Conservation (phyloP, 2,888 invertebrate genomes). For the Noctua janthe region DNA sequence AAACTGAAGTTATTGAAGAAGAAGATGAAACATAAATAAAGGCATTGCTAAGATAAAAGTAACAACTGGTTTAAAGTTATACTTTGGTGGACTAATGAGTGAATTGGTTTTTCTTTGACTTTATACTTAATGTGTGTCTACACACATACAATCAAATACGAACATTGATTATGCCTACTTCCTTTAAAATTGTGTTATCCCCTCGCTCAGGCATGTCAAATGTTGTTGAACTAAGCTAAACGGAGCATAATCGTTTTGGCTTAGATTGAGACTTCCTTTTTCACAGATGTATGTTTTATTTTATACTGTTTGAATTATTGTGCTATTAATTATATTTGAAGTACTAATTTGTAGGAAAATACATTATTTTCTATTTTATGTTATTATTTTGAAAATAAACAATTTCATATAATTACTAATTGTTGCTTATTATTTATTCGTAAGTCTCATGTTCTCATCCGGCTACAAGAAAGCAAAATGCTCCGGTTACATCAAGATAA, state of each 20-base stretch:
- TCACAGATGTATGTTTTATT: slow-evolving; percentile 1
- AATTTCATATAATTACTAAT: neutral
- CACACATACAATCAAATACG: neutral
- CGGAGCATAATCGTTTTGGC: neutral
- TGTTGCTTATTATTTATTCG: slow-evolving; percentile 4
- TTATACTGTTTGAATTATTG: slow-evolving; percentile 34
- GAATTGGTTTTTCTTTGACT: slow-evolving; percentile 9
- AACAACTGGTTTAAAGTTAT: neutral
- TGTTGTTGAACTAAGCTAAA: neutral
- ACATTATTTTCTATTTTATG: slow-evolving; percentile 14
- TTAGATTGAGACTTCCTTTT: neutral
- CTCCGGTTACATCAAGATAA: neutral
- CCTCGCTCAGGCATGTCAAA: neutral
- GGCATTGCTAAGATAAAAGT: neutral
- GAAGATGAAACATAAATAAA: slow-evolving; percentile 65
- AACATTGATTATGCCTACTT: neutral
- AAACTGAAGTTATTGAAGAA: slow-evolving; percentile 74
- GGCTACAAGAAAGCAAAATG: neutral
- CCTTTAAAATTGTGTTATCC: neutral
- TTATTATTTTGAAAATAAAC: slow-evolving; percentile 39
- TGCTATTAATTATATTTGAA: slow-evolving; percentile 28
- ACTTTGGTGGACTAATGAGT: neutral
- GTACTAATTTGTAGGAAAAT: slow-evolving; percentile 10
- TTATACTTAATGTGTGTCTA: neutral
- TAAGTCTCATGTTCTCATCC: neutral